Percentiles rank a stretch among this genome's conserved stretches.
Evolutionary conservation across 92 coral and sea anemone genomes (phyloP).

Genomic region (Umimayanthus kanabou): DNA sequence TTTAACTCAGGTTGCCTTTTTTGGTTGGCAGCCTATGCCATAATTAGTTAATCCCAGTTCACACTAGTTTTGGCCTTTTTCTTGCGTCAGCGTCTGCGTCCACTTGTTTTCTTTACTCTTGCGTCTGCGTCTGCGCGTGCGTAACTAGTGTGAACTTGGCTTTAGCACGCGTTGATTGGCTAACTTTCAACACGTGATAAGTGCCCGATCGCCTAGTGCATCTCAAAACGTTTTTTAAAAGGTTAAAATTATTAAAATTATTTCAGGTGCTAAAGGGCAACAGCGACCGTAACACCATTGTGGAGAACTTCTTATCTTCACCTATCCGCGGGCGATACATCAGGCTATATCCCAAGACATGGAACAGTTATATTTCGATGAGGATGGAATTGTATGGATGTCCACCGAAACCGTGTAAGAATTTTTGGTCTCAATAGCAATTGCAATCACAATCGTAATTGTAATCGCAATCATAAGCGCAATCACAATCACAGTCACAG

Average conservation of each 20-base stretch:
- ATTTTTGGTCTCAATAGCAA: not conserved
- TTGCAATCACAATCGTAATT: not conserved
- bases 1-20: no score
- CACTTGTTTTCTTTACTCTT: no score
- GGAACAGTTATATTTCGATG: not conserved
- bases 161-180: no score
- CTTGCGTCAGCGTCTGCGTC: no score
- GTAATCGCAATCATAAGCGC: not conserved
- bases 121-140: no score
- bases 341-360: not conserved
- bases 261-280: not conserved
- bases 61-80: no score
- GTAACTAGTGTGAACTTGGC: no score
- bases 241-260: no score
- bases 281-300: not conserved
- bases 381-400: slow-evolving; percentile 1
- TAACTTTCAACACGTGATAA: not conserved
- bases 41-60: no score
- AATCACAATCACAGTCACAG: no score
- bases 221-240: not conserved
- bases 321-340: not conserved
- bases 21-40: no score
- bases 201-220: not conserved
- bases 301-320: not conserved
- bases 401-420: slow-evolving; percentile 1